Base-by-base conservation (phyloP, 2,888 invertebrate genomes). In the Eurytoma adleriae region DNA sequence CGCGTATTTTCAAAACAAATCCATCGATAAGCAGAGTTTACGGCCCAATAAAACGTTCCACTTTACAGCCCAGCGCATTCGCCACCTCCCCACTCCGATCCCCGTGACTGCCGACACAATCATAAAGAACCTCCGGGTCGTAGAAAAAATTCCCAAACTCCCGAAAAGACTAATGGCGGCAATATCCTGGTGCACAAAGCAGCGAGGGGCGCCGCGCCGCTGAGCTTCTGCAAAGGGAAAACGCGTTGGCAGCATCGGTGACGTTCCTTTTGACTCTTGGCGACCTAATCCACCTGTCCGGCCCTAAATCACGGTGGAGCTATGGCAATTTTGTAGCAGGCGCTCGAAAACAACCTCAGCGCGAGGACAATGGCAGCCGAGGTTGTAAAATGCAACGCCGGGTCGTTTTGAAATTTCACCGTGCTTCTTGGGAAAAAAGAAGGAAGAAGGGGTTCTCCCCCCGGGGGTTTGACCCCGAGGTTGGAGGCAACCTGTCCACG, bases 231-330 rank as follows among this genome's bases (percentile, higher is more conserved):
- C 40, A 1, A 40, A 40, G 10, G 40, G 10, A 40, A 40, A 40
- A 10, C 40, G 7, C 40, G 10, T 1, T 40, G 40, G 40, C 40
- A 10, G 10, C 40, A 10, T n/a, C 52, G 67, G 64, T 59, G 14
- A 71, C 67, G 67, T 54, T 74, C 64, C 70, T 79, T 75, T 71
- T 56, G 59, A 75, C 81, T 64, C 27, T 59, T 52, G 30, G 52
- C 56, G 68, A 52, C 40, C 56, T 75, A 71, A 72, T 80, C 81
- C 76, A 80, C 83, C 76, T 74, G 81, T 73, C 30, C 61, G 70
- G 59, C 62, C 71, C 62, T 80, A 80, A 80, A 80, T 80, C 75
- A 80, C 61, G 61, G 50, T 30, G 13, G 40, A 40, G 40, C 66
- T 52, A 16, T 24, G 50, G 70, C 69, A 79, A 79, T 79, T 79